Base-by-base conservation (phyloP, 2,888 invertebrate species). In the Perizoma flavofasciatum region DNA sequence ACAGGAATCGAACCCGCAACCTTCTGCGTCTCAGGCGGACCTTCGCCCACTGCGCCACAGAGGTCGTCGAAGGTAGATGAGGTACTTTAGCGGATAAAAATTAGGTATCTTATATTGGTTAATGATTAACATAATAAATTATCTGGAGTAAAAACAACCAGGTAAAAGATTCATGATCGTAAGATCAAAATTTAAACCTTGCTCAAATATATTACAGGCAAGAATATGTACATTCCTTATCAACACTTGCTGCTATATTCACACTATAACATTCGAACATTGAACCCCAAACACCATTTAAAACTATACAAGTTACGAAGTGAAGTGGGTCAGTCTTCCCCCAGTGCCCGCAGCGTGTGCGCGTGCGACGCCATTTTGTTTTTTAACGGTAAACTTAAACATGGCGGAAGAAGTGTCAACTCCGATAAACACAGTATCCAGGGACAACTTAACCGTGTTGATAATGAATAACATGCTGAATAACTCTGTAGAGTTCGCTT, bases 401-500 rank as follows among this genome's bases (percentile, higher is more conserved):
- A 86, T 88, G 87, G 80, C 79, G 34, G 66, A 75, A 6, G 67
- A 68, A 52, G 65, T 78, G 65, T 81, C 81, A 35, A 89, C 89
- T 4, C 89, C 89, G 4, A 67, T 85, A 5, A 89, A 89, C 59
- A 84, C 74, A 1, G 59, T 89, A 5, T 75, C 76, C 0, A 75
- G 88, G 49, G 85, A 88, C 1, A 79, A 85, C 39, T 52, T 89
- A 54, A 72, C 73, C 4, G 81, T 86, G 63, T 67, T 88, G 5
- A 81, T 89, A 47, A 76, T 79, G 9, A 88, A 89, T 66, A 89
- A 89, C 59, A 73, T 83, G 34, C 55, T 89, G 32, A 83, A 87
- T 67, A 77, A 75, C 37, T 86, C 89, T 0, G 55, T 82, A 50
- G 88, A 88, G 45, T 83, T 84, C 33, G 53, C 63, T 2, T 75